These are phyloP conservation scores for Lepidocyrtoides sp. DNA, from an alignment of 2,888 invertebrate genomes.

Conservation along the genomic window DNA sequence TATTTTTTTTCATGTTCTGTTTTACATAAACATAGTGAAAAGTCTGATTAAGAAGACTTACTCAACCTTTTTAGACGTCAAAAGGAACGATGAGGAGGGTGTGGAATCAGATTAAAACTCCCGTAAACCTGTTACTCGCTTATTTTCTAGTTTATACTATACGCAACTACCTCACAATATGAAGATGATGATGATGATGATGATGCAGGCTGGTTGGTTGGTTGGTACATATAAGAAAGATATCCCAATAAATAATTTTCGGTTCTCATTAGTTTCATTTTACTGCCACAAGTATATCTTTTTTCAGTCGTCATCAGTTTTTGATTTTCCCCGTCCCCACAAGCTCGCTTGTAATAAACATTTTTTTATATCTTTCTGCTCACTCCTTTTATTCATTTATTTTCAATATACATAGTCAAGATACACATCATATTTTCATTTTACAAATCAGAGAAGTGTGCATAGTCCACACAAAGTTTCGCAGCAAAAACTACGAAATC, in stretches of 20 bases:
- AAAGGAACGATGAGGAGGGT: constrained; percentile 59
- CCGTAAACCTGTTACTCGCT: constrained; percentile 74
- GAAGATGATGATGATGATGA: too few relatives aligned
- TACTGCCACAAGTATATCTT: neutral
- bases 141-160: neutral
- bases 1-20: constrained; percentile 21
- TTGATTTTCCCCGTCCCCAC: constrained; percentile 60
- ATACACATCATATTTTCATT: neutral
- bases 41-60: constrained; percentile 57
- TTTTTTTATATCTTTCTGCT: neutral
- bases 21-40: neutral
- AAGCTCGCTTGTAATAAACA: constrained; percentile 25
- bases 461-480: neutral
- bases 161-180: neutral
- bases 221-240: neutral
- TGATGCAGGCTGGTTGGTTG: too few relatives aligned
- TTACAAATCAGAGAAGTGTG: neutral
- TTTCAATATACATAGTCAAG: neutral
- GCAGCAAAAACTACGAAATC: neutral
- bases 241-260: constrained; percentile 38
- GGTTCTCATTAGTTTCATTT: constrained; percentile 28
- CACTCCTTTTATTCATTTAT: neutral
- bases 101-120: constrained; percentile 69
- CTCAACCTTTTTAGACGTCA: constrained; percentile 43
- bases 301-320: constrained; percentile 56